Percentiles rank a stretch among this genome's conserved stretches.
Conservation (phyloP, 1,140 invertebrate genomes). For the Ceratina japonica region DNA sequence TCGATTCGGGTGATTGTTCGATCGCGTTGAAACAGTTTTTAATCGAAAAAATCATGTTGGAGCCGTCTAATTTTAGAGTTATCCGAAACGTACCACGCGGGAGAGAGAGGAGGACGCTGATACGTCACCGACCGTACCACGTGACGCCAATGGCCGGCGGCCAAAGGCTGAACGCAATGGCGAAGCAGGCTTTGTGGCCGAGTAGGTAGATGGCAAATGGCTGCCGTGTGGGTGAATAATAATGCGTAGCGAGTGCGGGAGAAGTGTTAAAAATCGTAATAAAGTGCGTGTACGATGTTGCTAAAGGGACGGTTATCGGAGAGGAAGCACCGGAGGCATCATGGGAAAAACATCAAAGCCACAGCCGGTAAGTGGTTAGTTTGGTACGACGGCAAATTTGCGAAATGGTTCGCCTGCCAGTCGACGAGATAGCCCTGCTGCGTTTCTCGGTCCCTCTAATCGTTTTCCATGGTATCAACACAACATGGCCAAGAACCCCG, state of each 20-base stretch:
- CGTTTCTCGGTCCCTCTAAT: slow-evolving; percentile 55
- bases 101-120: neutral
- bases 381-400: slow-evolving; percentile 54
- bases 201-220: slow-evolving; percentile 73
- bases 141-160: slow-evolving; percentile 69
- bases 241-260: slow-evolving; percentile 69
- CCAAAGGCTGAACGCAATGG: slow-evolving; percentile 62
- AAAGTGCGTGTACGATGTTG: slow-evolving; percentile 73
- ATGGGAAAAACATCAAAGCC: slow-evolving; percentile 74
- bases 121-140: slow-evolving; percentile 19
- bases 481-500: slow-evolving; percentile 43
- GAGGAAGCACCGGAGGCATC: slow-evolving; percentile 72
- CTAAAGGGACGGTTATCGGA: slow-evolving; percentile 69
- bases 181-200: slow-evolving; percentile 52
- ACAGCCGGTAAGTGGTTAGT: slow-evolving; percentile 75
- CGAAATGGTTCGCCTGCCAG: slow-evolving; percentile 64
- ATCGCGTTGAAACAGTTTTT: too few species aligned
- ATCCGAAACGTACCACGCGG: neutral
- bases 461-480: slow-evolving; percentile 64
- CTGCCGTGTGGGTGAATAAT: slow-evolving; percentile 70
- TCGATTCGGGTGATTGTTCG: too few species aligned
- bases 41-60: too few species aligned
- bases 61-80: neutral
- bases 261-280: slow-evolving; percentile 57
- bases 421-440: slow-evolving; percentile 63